Evolutionary conservation across 2,797 vertebrate genomes (phyloP).

Genomic region (Discoglossus pictus): DNA sequence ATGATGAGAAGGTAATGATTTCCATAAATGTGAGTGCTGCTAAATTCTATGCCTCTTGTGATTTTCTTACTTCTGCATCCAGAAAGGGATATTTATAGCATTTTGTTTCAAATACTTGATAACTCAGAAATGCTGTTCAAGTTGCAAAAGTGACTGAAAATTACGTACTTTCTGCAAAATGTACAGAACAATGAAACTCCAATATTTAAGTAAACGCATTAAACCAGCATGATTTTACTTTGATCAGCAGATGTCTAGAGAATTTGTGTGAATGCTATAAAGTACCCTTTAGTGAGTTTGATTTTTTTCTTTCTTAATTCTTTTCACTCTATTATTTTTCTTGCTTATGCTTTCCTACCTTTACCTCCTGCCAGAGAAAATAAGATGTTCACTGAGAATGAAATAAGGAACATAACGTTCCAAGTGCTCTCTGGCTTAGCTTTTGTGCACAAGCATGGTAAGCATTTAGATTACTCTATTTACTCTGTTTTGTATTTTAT

Average conservation of each 20-base stretch:
- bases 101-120: neutral
- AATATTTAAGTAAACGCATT: too few species aligned
- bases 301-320: conserved; percentile 45
- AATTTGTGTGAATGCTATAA: conserved; percentile 42
- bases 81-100: conserved; percentile 23
- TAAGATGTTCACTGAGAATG: conserved; percentile 79
- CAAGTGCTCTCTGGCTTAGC: conserved; percentile 73
- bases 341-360: conserved; percentile 42
- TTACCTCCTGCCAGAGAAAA: conserved; percentile 67
- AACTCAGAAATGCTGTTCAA: too few species aligned
- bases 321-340: conserved; percentile 39
- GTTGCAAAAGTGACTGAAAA: too few species aligned
- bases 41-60: neutral
- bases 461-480: conserved; percentile 51
- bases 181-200: too few species aligned
- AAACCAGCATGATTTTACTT: too few species aligned
- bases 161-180: too few species aligned
- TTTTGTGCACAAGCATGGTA: conserved; percentile 79
- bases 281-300: conserved; percentile 40
- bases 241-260: conserved; percentile 8
- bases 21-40: too few species aligned
- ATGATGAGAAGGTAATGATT: too few species aligned
- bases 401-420: conserved; percentile 81
- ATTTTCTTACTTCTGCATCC: conserved; percentile 10
- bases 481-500: neutral